phyloP scores from a whole-genome alignment of 2,113 vertebrate genomes.

The Pimephales promelas region DNA sequence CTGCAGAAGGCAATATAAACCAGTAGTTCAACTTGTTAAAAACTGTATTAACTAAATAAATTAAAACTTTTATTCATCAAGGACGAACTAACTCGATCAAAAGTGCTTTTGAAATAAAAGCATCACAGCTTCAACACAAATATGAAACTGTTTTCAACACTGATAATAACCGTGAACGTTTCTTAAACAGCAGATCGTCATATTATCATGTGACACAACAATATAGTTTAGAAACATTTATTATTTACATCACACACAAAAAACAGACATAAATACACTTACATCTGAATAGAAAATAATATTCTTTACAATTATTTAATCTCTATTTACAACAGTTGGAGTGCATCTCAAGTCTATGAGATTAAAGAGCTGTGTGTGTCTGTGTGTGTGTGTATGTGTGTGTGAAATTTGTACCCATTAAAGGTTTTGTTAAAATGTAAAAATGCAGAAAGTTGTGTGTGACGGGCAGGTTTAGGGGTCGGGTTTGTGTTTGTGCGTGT shows the following conservation, averaged over 20 bases:
- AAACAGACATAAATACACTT: conserved; percentile 69
- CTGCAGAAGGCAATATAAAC: no score
- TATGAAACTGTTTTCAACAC: no score
- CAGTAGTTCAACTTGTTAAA: no score
- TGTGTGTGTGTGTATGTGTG: conserved; percentile 24
- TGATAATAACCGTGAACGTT: no score
- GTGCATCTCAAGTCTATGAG: conserved; percentile 69
- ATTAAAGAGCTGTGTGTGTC: conserved; percentile 52
- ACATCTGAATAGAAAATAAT: conserved; percentile 54
- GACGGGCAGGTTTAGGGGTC: no score
- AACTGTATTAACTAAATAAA: no score
- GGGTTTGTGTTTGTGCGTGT: background rate
- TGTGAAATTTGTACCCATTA: background rate
- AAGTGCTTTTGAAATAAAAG: no score
- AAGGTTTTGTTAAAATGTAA: no score
- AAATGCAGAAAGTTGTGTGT: background rate
- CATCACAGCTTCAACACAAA: no score
- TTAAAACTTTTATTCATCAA: background rate
- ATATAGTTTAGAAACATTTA: conserved; percentile 52
- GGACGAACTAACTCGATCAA: background rate
- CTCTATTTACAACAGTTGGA: conserved; percentile 72
- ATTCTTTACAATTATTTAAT: conserved; percentile 68
- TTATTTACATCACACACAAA: conserved; percentile 45
- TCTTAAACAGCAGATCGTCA: no score
- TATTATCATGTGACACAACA: background rate